phyloP scores from a whole-genome alignment of 2,797 vertebrate species.

The Synaphobranchus kaupii region DNA sequence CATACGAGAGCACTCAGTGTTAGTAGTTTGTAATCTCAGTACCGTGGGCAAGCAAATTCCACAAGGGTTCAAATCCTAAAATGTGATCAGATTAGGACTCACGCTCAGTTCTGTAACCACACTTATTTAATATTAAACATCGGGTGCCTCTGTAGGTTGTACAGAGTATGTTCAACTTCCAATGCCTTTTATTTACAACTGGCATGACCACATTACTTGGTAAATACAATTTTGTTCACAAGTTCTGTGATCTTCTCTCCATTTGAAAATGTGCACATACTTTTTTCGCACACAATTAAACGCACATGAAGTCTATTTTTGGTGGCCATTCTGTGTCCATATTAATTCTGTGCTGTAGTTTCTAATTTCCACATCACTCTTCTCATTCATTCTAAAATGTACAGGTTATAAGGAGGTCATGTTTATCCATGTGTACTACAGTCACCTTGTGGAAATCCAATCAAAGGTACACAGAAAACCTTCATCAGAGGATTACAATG shows the following conservation, averaged over 20 bases:
- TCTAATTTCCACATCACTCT: conserved; percentile 16
- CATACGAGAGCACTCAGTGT: background rate
- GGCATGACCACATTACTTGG: no score
- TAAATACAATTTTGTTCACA: no score
- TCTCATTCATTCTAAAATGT: conserved; percentile 5
- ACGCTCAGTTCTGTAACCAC: background rate
- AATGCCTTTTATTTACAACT: background rate
- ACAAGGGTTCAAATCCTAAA: background rate
- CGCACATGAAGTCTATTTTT: background rate
- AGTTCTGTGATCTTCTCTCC: background rate
- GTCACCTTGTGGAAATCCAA: conserved; percentile 63
- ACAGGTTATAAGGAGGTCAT: conserved; percentile 72
- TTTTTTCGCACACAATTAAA: background rate
- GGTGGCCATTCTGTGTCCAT: background rate
- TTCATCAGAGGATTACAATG: conserved; percentile 15
- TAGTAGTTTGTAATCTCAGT: background rate
- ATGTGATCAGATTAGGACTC: background rate
- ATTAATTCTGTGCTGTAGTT: background rate
- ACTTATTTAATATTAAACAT: background rate
- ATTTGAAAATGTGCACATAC: background rate
- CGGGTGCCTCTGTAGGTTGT: background rate
- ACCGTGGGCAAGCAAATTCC: background rate
- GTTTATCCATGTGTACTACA: conserved; percentile 76
- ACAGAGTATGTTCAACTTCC: background rate
- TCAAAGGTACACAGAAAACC: conserved; percentile 33